Evolutionary conservation across 2,113 vertebrate genomes (phyloP), one percentile per base, ranked within the genome.

Genomic region (Lepisosteus oculatus): DNA sequence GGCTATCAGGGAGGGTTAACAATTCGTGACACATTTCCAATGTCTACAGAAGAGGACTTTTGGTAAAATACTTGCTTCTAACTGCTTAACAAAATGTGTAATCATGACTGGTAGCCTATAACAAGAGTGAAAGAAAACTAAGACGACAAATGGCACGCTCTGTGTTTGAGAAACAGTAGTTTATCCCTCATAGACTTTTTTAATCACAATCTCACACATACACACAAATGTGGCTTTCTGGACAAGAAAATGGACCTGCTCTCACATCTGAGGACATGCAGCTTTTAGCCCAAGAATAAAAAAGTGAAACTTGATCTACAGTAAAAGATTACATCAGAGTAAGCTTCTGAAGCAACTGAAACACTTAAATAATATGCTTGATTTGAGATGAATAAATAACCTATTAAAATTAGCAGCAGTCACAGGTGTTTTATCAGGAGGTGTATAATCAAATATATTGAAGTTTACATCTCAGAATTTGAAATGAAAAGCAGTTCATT

Each of bases 341-440:
- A 85, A 87, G 77, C 80, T 75, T 87, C 89, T 89, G 87, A 87
- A 88, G 85, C 67, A 56, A 81, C 80, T 77, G 68, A 83, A 86
- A 83, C 83, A 80, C 88, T 91, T 89, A 84, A 81, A 89, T 89
- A 89, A 90, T 88, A 90, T 89, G 81, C 92, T 87, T 89, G 88
- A 84, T 93, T 86, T 90, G 86, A 93, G 91, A 89, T 87, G 86
- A 85, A 85, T 89, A 91, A 91, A 90, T 90, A 92, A 88, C 83
- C 84, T 87, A 91, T 93, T 89, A 84, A 78, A 86, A 90, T 86
- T 88, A 90, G 85, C 86, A 76, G 81, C 85, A 87, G 88, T 92
- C 89, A 88, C 91, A 93, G 92, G 90, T 94, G 87, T 92, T 92
- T 92, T 89, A 88, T 84, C 89, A 74, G 71, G 77, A 70, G 77